These are phyloP conservation scores for Capitella teleta DNA, from an alignment of 1,140 invertebrate species.

Conservation along the genomic window DNA sequence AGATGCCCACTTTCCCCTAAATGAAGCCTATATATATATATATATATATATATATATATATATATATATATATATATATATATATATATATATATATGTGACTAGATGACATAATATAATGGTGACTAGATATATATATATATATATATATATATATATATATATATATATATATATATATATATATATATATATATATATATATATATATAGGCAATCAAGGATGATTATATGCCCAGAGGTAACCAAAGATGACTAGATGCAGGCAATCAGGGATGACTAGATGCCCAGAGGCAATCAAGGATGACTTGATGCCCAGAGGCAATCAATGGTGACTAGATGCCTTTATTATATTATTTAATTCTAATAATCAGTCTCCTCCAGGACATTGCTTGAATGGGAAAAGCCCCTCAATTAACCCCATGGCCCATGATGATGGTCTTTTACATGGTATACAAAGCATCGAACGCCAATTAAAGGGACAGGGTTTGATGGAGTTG, in stretches of 20 bases:
- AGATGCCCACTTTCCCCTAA: neutral
- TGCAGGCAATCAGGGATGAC: no score
- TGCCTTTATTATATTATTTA: neutral
- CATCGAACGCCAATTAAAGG: neutral
- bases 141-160: neutral
- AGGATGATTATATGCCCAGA: neutral
- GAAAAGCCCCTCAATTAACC: no score
- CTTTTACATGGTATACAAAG: neutral
- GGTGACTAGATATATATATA: neutral
- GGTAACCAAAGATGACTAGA: no score
- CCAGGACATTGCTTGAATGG: no score
- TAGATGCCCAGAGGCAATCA: no score
- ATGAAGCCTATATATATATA: neutral
- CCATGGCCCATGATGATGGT: no score
- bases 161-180: conserved; percentile 1
- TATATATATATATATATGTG: neutral
- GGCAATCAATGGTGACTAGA: no score
- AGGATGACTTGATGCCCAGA: no score
- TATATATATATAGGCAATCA: conserved; percentile 2
- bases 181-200: conserved; percentile 7
- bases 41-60: neutral
- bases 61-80: neutral
- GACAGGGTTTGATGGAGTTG: neutral
- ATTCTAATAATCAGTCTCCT: neutral
- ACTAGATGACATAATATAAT: neutral